Evolutionary conservation across 2,113 vertebrate genomes (phyloP).

Genomic region (Agelaius tricolor): DNA sequence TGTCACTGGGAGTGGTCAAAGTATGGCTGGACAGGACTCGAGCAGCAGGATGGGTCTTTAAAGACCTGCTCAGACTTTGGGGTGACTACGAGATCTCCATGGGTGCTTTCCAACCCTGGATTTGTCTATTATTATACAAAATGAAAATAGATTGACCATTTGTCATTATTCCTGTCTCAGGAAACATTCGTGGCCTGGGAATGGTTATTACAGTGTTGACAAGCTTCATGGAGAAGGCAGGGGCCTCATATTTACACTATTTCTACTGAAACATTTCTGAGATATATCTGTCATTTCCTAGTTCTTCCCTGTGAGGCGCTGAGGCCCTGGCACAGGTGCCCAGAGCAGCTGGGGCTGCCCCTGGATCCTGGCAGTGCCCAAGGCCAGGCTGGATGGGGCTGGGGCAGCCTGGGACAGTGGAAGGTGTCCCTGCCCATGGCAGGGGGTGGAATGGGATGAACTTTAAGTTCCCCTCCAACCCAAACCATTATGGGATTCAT

Average conservation of each 20-base stretch:
- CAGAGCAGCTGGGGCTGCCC: neutral
- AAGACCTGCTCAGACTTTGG: neutral
- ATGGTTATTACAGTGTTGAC: neutral
- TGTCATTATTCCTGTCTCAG: neutral
- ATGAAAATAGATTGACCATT: neutral
- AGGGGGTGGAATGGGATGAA: neutral
- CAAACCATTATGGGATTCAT: neutral
- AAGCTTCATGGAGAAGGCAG: neutral
- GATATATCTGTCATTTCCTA: neutral
- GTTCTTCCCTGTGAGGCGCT: neutral
- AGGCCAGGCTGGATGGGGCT: rapidly evolving
- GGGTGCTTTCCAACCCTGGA: neutral
- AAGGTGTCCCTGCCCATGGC: neutral
- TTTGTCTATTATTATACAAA: neutral
- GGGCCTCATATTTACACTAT: neutral
- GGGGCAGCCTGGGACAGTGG: rapidly evolving
- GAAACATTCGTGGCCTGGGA: neutral
- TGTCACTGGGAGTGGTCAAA: neutral
- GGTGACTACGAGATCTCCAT: neutral
- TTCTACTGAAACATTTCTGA: neutral
- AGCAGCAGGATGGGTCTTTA: neutral
- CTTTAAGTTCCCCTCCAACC: neutral
- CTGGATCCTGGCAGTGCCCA: neutral
- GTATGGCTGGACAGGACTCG: neutral
- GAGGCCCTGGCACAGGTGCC: neutral